Evolutionary conservation across 1,140 invertebrate species (phyloP).

Genomic region (Cydia pomonella): DNA sequence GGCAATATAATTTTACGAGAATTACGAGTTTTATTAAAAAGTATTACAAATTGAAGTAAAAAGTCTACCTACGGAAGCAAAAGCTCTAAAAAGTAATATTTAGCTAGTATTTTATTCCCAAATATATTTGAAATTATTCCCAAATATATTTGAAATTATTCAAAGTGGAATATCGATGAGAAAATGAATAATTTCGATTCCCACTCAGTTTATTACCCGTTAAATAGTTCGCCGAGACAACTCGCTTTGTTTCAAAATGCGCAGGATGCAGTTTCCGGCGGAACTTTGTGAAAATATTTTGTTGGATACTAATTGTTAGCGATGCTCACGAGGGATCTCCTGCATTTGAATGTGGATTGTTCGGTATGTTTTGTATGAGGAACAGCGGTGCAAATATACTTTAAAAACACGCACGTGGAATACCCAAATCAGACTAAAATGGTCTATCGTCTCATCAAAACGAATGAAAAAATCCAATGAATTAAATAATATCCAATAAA

Average conservation of each 20-base stretch:
- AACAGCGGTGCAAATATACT: neutral
- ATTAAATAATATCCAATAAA: too few relatives aligned
- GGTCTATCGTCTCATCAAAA: too few relatives aligned
- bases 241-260: conserved; percentile 60
- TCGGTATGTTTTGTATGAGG: neutral
- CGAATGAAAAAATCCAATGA: too few relatives aligned
- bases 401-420: neutral
- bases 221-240: conserved; percentile 60
- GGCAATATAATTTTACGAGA: too few relatives aligned
- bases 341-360: conserved; percentile 32
- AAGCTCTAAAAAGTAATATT: too few relatives aligned
- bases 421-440: too few relatives aligned
- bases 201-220: conserved; percentile 53
- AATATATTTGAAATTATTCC: neutral
- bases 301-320: conserved; percentile 61
- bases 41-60: too few relatives aligned
- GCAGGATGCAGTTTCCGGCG: conserved; percentile 49
- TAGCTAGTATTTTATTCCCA: neutral
- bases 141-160: neutral
- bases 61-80: neutral
- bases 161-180: conserved; percentile 38
- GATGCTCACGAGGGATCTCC: conserved; percentile 39
- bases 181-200: conserved; percentile 47
- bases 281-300: conserved; percentile 71
- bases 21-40: too few relatives aligned